phyloP scores from a whole-genome alignment of 2,888 invertebrate genomes.

The Synanthedon tipuliformis region DNA sequence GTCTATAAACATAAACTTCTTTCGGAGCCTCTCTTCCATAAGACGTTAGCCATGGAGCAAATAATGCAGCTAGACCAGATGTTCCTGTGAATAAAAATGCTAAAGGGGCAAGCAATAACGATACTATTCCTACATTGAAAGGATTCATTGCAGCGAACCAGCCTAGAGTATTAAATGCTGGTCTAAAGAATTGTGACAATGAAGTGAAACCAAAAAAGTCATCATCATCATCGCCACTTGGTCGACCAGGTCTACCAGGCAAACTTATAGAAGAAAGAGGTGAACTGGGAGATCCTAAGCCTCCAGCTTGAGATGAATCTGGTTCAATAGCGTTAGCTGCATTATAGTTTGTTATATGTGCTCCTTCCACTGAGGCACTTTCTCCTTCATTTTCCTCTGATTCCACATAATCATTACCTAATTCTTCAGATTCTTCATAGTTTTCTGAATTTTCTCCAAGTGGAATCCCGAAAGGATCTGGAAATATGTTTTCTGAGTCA shows the following conservation, averaged over 20 bases:
- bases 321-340: slow-evolving; percentile 28
- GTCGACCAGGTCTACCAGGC: slow-evolving; percentile 27
- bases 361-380: slow-evolving; percentile 45
- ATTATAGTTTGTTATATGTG: slow-evolving; percentile 45
- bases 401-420: slow-evolving; percentile 37
- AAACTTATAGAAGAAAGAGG: slow-evolving; percentile 30
- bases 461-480: slow-evolving; percentile 42
- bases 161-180: slow-evolving; percentile 60
- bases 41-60: slow-evolving; percentile 75
- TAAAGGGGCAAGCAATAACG: slow-evolving; percentile 73
- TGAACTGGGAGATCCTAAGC: slow-evolving; percentile 29
- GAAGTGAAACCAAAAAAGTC: slow-evolving; percentile 62
- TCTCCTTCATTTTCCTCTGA: slow-evolving; percentile 38
- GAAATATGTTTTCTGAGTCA: slow-evolving; percentile 33
- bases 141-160: slow-evolving; percentile 71
- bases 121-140: slow-evolving; percentile 68
- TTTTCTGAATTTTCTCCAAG: slow-evolving; percentile 37
- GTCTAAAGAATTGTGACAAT: slow-evolving; percentile 53
- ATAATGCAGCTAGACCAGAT: slow-evolving; percentile 71
- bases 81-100: slow-evolving; percentile 72
- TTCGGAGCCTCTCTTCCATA: slow-evolving; percentile 54
- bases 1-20: slow-evolving; percentile 43
- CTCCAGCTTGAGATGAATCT: slow-evolving; percentile 31
- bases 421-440: slow-evolving; percentile 17
- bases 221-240: slow-evolving; percentile 37